Conservation (phyloP, 2,888 invertebrate species). For the Euplagia quadripunctaria region DNA sequence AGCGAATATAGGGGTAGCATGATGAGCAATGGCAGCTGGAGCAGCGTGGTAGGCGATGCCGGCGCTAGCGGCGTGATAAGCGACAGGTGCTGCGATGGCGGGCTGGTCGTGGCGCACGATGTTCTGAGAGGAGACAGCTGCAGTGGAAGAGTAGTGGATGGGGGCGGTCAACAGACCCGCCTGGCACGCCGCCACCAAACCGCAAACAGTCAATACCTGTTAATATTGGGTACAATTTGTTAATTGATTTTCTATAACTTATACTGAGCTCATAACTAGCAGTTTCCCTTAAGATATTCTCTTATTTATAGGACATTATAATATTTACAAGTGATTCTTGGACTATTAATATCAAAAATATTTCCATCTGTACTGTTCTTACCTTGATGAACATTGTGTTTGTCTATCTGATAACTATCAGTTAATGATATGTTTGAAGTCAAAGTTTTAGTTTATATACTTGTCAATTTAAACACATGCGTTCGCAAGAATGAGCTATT, state of each 20-base stretch:
- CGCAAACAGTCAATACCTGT: conserved; percentile 53
- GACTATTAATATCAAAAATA: no score
- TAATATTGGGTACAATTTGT: no score
- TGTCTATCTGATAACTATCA: background rate
- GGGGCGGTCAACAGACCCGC: conserved; percentile 54
- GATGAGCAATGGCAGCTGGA: conserved; percentile 34
- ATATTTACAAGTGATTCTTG: no score
- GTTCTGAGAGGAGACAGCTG: conserved; percentile 72
- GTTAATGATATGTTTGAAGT: background rate
- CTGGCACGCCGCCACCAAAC: conserved; percentile 25
- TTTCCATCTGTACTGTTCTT: background rate
- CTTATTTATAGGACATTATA: no score
- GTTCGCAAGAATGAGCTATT: conserved; percentile 29
- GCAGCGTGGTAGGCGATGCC: conserved; percentile 43
- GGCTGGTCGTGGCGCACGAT: conserved; percentile 74
- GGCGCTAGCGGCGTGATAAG: conserved; percentile 41
- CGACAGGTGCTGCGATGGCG: conserved; percentile 6
- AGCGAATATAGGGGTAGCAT: conserved; percentile 43
- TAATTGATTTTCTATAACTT: no score
- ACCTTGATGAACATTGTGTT: background rate
- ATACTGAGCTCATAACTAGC: no score
- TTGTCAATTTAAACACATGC: background rate
- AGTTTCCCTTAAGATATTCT: no score
- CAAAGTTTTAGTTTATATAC: background rate
- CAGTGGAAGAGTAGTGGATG: conserved; percentile 68